Base-by-base conservation (phyloP, 2,797 vertebrate genomes). In the Cuniculus paca region DNA sequence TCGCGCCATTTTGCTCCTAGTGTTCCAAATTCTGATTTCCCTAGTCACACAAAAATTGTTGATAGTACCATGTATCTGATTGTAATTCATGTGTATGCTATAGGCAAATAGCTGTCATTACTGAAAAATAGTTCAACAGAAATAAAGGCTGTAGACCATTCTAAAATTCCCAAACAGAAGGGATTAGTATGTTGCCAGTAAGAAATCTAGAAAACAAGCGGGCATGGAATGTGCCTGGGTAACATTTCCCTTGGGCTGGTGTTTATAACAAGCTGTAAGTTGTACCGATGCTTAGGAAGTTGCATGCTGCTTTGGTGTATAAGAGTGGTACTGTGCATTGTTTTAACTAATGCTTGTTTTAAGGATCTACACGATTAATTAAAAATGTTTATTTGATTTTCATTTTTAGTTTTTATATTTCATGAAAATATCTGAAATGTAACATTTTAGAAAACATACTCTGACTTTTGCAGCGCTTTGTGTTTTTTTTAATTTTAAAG, bases 351-450 rank as follows among this genome's bases (percentile, higher is more conserved):
- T 48, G 14, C 58, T 36, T 89, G 75, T 88, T 77, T 42, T 34
- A 86, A 80, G 26, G 34, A 81, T 28, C 20, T 68, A 82, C 39
- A 83, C 24, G 45, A 50, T 48, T 26, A 42, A 45, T 79, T 83
- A 20, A 68, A 84, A 94, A 80, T 75, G 63, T 68, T 81, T 3
- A 89, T 91, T 95, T 84, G 11, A 34, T 89, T 89, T 94, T 68
- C 42, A 12, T 48, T 75, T 28, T 42, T 74, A 45, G 72, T 75
- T 48, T 31, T 75, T 48, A 7, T 48, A 75, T 31, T 48, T 85
- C 34, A 81, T 70, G 19, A 74, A 88, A 45, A 50, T 77, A 56
- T 80, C 14, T 68, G 42, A 91, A 81, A n/a, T 22, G 80, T 58
- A 82, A 52, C 50, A 68, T 28, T 58, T 56, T 24, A 91, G 88